Evolutionary conservation across 1,140 invertebrate species (phyloP), one percentile per base, ranked within the genome.

Genomic region (Macrocentrus cingulum): DNA sequence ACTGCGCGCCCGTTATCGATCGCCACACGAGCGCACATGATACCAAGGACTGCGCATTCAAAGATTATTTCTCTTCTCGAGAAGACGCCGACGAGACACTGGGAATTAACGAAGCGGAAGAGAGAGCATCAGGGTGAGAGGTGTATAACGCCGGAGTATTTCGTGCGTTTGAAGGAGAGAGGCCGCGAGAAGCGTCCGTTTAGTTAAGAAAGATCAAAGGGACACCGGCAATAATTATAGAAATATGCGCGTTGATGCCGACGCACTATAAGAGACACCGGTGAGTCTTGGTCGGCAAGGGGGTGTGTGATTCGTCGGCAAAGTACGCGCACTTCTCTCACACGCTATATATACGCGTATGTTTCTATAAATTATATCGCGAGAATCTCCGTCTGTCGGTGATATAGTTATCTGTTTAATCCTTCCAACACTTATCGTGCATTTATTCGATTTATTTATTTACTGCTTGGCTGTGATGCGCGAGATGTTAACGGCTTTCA

Each of bases 381-480:
- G 62, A 57, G 60, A 59, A 41, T 16, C 54, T 66, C 42, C 18
- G 57, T 63, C 52, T 62, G 59, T 70, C 67, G 65, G 65, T 73
- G 74, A 77, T 75, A 77, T 73, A 72, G 67, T 76, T 78, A 76
- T 75, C 74, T 75, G 70, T 74, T 70, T 63, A 46, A 22, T 52
- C 57, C 45, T 65, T 65, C 42, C 46, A 57, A 19, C 49, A 41
- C 61, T 69, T 60, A 52, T 41, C 53, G 16, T 15, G 37, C 41
- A 9, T 11, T 23, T 34, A 25, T 19, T 39, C 23, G n/a, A n/a
- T n/a, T n/a, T n/a, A n/a, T n/a, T n/a, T n/a, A n/a, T n/a, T n/a
- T n/a, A n/a, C n/a, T n/a, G n/a, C n/a, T n/a, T n/a, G n/a, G n/a
- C n/a, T n/a, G n/a, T n/a, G n/a, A n/a, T n/a, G n/a, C n/a, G n/a